These are phyloP conservation scores for Rhopalosiphum nymphaeae DNA, from an alignment of 2,888 invertebrate species.

Conservation along the genomic window DNA sequence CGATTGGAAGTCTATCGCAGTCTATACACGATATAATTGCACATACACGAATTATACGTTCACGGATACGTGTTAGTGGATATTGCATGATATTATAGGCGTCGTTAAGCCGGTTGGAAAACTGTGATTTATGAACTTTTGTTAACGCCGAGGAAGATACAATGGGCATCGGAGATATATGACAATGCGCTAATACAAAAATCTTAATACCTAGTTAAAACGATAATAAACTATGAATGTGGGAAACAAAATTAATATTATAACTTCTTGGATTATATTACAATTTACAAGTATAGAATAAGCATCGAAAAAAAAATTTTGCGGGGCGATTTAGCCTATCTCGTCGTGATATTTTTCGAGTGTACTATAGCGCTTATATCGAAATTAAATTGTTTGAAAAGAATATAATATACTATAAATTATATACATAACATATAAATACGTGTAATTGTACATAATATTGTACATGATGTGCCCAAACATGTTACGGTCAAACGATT, in stretches of 20 bases:
- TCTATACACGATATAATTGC: too few relatives aligned
- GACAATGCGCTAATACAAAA: not conserved
- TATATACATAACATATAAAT: not conserved
- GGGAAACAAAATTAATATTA: not conserved
- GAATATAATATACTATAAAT: not conserved
- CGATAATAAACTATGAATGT: not conserved
- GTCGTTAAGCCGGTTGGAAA: too few relatives aligned
- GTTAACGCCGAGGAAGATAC: not conserved
- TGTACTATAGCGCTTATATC: not conserved
- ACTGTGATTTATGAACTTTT: not conserved
- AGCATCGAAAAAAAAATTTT: not conserved
- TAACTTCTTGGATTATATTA: not conserved
- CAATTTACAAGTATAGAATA: not conserved
- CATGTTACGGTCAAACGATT: not conserved
- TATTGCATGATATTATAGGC: too few relatives aligned
- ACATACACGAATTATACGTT: too few relatives aligned
- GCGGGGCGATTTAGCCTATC: not conserved
- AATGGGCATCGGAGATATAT: not conserved
- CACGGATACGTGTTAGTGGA: too few relatives aligned
- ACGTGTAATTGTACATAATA: not conserved
- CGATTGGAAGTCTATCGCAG: too few relatives aligned
- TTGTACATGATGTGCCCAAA: not conserved
- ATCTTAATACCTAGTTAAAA: not conserved
- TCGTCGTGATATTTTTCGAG: not conserved
- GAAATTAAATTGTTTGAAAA: not conserved